A percentile compares a stretch with the other conserved stretches of the same genome.
Evolutionary conservation across 1,140 invertebrate genomes (phyloP).

Genomic region (Trachymyrmex septentrionalis): DNA sequence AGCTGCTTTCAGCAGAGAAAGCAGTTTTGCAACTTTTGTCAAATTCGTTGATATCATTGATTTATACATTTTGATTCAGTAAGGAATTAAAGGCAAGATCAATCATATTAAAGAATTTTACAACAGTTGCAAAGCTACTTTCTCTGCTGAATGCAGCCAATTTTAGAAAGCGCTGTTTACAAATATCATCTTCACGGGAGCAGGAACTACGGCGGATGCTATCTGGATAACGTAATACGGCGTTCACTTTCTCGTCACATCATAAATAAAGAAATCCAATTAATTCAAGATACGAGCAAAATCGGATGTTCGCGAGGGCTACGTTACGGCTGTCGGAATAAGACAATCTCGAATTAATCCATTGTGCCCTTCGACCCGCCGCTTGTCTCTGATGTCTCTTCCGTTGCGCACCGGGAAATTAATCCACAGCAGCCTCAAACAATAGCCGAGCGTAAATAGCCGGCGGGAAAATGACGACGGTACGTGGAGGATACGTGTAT

Average conservation of each 20-base stretch:
- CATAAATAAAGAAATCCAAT: conserved; percentile 31
- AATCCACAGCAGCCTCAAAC: conserved; percentile 43
- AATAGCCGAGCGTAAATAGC: conserved; percentile 55
- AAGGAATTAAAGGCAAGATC: too few species aligned
- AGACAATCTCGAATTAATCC: conserved; percentile 55
- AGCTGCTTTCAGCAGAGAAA: background rate
- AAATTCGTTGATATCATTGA: too few species aligned
- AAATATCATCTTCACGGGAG: background rate
- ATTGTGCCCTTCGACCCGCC: conserved; percentile 40
- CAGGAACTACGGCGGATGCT: too few species aligned
- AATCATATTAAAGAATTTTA: too few species aligned
- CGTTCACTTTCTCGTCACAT: background rate
- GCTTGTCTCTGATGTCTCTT: conserved; percentile 39
- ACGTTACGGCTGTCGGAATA: background rate
- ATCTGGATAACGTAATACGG: background rate
- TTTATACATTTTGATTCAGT: too few species aligned
- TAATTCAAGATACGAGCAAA: background rate
- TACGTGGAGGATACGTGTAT: conserved; percentile 9
- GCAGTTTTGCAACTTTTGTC: too few species aligned
- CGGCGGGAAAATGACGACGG: conserved; percentile 42
- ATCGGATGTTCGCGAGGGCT: background rate
- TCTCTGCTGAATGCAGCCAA: too few species aligned
- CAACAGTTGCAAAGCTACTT: too few species aligned
- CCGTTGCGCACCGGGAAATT: conserved; percentile 31
- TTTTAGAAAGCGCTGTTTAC: background rate